Conservation (phyloP, 1,140 invertebrate genomes). For the Nephila pilipes region DNA sequence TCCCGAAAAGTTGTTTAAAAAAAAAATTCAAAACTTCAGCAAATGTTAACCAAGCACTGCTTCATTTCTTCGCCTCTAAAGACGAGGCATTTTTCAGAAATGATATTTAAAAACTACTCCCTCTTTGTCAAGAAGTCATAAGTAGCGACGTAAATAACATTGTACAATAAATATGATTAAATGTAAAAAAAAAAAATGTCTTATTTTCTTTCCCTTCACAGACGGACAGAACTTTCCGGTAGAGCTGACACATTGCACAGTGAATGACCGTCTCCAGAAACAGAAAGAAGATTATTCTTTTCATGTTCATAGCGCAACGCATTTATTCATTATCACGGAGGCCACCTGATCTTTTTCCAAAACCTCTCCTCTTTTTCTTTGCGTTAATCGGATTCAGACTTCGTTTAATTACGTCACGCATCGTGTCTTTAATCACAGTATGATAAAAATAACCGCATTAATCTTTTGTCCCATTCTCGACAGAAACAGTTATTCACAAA, state of each 20-base stretch:
- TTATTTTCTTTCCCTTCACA: too few relatives aligned
- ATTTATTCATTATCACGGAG: not conserved
- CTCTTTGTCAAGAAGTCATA: not conserved
- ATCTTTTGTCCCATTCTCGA: not conserved
- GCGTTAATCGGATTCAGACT: not conserved
- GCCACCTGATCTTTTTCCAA: not conserved
- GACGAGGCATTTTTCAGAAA: too few relatives aligned
- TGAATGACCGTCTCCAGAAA: not conserved
- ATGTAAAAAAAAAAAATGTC: too few relatives aligned
- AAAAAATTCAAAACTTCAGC: too few relatives aligned
- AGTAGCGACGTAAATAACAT: not conserved
- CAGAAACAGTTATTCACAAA: not conserved
- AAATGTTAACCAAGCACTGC: too few relatives aligned
- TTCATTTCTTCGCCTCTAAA: too few relatives aligned
- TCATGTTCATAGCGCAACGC: too few relatives aligned
- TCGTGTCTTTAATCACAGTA: not conserved
- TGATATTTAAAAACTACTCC: too few relatives aligned
- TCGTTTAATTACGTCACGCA: conserved; percentile 7
- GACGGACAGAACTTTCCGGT: too few relatives aligned
- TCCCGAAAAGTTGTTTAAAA: too few relatives aligned
- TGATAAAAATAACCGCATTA: not conserved
- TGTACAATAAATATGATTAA: too few relatives aligned
- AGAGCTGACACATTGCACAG: too few relatives aligned
- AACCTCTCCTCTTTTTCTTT: not conserved
- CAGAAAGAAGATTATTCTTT: not conserved